A percentile compares a stretch with the other conserved stretches of the same genome.
These are phyloP conservation scores for Calycopis cecrops DNA, from an alignment of 1,140 invertebrate genomes.

Conservation along the genomic window DNA sequence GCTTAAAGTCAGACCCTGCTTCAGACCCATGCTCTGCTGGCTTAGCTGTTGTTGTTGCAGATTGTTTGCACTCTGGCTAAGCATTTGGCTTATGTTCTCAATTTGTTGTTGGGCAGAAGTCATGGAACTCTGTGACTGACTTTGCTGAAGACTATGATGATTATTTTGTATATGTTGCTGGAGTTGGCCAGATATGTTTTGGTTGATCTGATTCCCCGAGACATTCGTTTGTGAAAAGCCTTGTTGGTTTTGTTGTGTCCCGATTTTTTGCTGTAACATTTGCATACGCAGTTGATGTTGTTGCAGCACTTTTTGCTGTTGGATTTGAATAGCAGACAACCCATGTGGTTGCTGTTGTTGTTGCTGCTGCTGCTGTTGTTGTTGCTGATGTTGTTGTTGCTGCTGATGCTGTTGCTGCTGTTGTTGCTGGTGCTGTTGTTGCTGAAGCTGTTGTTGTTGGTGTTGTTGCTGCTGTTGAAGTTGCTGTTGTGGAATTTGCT, in stretches of 20 bases:
- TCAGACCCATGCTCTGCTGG: slow-evolving; percentile 61
- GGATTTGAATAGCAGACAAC: slow-evolving; percentile 62
- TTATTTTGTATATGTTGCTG: slow-evolving; percentile 58
- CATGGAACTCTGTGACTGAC: slow-evolving; percentile 53
- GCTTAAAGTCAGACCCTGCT: slow-evolving; percentile 56
- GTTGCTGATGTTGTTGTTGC: slow-evolving; percentile 37
- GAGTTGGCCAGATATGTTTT: slow-evolving; percentile 54
- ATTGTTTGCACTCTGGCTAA: slow-evolving; percentile 67
- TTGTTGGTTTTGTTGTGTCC: slow-evolving; percentile 54
- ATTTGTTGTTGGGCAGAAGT: slow-evolving; percentile 67
- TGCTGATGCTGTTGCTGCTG: slow-evolving; percentile 59
- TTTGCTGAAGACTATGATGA: slow-evolving; percentile 61
- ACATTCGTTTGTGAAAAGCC: slow-evolving; percentile 59
- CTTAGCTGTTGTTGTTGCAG: slow-evolving; percentile 59
- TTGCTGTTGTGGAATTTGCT: slow-evolving; percentile 45
- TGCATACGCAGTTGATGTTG: slow-evolving; percentile 69
- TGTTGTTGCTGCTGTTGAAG: slow-evolving; percentile 36
- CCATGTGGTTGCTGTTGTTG: slow-evolving; percentile 54
- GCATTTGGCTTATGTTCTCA: slow-evolving; percentile 67
- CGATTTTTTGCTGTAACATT: slow-evolving; percentile 65
- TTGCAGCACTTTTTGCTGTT: slow-evolving; percentile 71
- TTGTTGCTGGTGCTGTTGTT: slow-evolving; percentile 53
- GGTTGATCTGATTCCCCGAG: slow-evolving; percentile 56
- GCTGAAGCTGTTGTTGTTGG: slow-evolving; percentile 44
- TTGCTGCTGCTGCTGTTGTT: slow-evolving; percentile 30